phyloP scores from a whole-genome alignment of 2,113 vertebrate species.

The Dipodomys stephensi region DNA sequence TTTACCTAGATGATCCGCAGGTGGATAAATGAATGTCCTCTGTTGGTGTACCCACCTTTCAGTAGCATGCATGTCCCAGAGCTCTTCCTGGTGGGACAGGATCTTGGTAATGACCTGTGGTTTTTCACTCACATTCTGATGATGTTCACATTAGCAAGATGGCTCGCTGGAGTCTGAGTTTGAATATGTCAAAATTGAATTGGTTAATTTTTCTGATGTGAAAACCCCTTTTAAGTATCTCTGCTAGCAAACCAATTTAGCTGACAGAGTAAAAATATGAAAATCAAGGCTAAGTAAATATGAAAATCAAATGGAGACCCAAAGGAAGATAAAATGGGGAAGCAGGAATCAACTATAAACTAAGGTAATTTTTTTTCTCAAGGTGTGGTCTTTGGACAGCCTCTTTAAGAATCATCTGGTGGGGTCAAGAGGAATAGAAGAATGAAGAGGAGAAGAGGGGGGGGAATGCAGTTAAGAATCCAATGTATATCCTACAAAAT shows the following conservation, averaged over 20 bases:
- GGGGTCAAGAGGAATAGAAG: too few relatives aligned
- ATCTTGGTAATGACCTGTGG: accelerated
- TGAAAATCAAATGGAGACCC: not conserved
- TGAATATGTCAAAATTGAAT: not conserved
- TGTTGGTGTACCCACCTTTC: accelerated
- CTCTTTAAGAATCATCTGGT: not conserved
- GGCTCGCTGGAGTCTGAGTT: not conserved
- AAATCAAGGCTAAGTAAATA: not conserved
- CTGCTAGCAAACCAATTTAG: not conserved
- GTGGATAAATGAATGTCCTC: not conserved
- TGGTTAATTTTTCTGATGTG: not conserved
- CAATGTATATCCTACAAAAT: too few relatives aligned
- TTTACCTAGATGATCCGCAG: not conserved
- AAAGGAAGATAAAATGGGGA: not conserved
- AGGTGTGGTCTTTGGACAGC: not conserved
- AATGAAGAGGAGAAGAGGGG: too few relatives aligned
- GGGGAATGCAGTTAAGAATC: too few relatives aligned
- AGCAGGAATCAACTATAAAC: not conserved
- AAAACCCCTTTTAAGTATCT: not conserved
- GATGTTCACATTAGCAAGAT: not conserved
- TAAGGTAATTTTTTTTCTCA: not conserved
- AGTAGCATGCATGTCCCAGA: accelerated
- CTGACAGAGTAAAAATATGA: not conserved
- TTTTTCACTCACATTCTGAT: not conserved
- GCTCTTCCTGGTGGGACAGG: not conserved